phyloP scores from a whole-genome alignment of 1,140 invertebrate species.

The Propsilocerus akamusi region DNA sequence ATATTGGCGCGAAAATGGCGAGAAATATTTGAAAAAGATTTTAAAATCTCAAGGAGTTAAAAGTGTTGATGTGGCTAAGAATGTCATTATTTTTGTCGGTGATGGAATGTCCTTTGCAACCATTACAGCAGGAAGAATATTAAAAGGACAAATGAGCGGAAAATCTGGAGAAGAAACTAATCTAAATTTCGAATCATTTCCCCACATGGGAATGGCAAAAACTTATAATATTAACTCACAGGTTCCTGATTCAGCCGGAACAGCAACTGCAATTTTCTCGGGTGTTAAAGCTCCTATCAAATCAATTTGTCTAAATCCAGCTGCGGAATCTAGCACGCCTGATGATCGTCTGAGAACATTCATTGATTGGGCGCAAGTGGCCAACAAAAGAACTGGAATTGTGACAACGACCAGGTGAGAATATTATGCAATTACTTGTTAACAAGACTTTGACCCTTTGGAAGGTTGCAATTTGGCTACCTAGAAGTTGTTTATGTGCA shows the following conservation, averaged over 20 bases:
- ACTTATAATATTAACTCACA: slow-evolving; percentile 43
- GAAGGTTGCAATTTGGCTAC: no score
- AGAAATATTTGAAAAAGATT: no score
- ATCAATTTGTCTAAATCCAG: slow-evolving; percentile 31
- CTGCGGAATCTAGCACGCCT: slow-evolving; percentile 29
- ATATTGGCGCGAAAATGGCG: no score
- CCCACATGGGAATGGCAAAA: slow-evolving; percentile 47
- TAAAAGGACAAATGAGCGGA: slow-evolving; percentile 36
- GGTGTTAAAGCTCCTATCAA: slow-evolving; percentile 40
- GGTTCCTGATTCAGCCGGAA: slow-evolving; percentile 37
- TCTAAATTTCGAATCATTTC: slow-evolving; percentile 59
- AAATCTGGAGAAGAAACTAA: slow-evolving; percentile 39
- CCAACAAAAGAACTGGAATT: slow-evolving; percentile 30
- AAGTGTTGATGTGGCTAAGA: slow-evolving; percentile 40
- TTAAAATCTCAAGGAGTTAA: no score
- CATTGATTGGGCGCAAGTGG: slow-evolving; percentile 61
- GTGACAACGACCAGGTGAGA: slow-evolving; percentile 36
- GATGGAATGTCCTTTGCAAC: slow-evolving; percentile 60
- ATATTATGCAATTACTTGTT: slow-evolving; percentile 50
- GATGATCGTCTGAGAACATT: slow-evolving; percentile 34
- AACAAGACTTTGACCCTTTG: slow-evolving; percentile 37
- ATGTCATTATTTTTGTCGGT: slow-evolving; percentile 54
- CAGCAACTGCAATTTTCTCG: slow-evolving; percentile 41
- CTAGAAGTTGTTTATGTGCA: no score
- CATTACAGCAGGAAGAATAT: slow-evolving; percentile 42